Conservation (phyloP, 2,888 invertebrate genomes). For the Ceramica pisi region DNA sequence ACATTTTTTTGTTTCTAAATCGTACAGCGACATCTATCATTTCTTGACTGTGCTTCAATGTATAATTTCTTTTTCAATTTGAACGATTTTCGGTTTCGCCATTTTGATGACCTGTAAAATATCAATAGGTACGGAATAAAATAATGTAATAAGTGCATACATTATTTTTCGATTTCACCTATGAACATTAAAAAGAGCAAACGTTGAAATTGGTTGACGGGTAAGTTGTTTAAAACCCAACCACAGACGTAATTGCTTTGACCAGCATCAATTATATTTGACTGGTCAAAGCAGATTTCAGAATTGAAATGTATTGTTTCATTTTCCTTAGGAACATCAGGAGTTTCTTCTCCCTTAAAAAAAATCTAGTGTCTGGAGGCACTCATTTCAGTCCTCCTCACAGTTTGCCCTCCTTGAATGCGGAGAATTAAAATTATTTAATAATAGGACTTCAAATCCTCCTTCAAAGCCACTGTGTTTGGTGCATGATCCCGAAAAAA, state of each 20-base stretch:
- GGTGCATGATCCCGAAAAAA: constrained; percentile 4
- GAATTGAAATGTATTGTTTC: no score
- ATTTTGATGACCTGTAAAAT: constrained; percentile 9
- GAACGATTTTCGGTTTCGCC: background rate
- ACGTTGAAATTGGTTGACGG: background rate
- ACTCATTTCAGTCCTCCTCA: no score
- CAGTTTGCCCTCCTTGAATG: no score
- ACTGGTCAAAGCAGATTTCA: no score
- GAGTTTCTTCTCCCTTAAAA: no score
- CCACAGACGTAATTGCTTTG: no score
- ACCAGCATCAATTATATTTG: no score
- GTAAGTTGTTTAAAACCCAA: background rate
- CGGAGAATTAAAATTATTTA: no score
- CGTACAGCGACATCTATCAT: constrained; percentile 23
- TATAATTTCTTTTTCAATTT: constrained; percentile 12
- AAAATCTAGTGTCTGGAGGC: no score
- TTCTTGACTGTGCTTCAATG: constrained; percentile 1
- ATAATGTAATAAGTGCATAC: background rate
- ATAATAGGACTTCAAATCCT: no score
- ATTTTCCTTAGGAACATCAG: no score
- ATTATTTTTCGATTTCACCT: background rate
- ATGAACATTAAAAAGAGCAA: background rate
- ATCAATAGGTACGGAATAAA: constrained; percentile 4
- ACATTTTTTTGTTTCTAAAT: constrained; percentile 37
- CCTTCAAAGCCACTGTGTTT: constrained; percentile 18